A percentile compares a stretch with the other conserved stretches of the same genome.
Conservation (phyloP, 2,113 vertebrate species). For the Nicator chloris region DNA sequence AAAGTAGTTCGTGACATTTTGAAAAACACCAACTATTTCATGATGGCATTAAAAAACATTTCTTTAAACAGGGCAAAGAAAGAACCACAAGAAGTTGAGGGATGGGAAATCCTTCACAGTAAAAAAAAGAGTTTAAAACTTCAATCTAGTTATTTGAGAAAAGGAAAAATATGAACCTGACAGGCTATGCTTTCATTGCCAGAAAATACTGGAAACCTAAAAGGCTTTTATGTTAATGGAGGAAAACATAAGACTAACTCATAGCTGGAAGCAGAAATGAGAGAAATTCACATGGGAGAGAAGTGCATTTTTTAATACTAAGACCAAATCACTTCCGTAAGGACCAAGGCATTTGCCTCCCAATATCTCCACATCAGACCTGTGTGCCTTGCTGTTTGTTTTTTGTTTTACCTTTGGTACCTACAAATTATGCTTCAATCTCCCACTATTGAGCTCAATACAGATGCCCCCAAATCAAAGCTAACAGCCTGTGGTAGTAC, state of each 20-base stretch:
- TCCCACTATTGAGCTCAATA: not conserved
- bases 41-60: not conserved
- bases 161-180: not conserved
- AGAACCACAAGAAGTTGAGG: not conserved
- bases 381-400: not conserved
- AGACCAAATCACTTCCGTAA: not conserved
- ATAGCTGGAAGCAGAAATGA: not conserved
- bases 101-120: not conserved
- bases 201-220: not conserved
- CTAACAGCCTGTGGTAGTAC: not conserved
- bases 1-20: not conserved
- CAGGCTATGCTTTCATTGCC: not conserved
- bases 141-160: not conserved
- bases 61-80: not conserved
- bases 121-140: not conserved
- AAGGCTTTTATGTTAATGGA: not conserved
- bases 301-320: not conserved
- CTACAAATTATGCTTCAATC: not conserved
- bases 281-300: not conserved
- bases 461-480: not conserved
- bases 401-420: not conserved
- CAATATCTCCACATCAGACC: not conserved
- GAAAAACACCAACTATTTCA: not conserved
- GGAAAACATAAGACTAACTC: not conserved
- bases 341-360: not conserved